These are phyloP conservation scores for Lindbergichthys nudifrons DNA, from an alignment of 2,797 vertebrate genomes.

Conservation along the genomic window DNA sequence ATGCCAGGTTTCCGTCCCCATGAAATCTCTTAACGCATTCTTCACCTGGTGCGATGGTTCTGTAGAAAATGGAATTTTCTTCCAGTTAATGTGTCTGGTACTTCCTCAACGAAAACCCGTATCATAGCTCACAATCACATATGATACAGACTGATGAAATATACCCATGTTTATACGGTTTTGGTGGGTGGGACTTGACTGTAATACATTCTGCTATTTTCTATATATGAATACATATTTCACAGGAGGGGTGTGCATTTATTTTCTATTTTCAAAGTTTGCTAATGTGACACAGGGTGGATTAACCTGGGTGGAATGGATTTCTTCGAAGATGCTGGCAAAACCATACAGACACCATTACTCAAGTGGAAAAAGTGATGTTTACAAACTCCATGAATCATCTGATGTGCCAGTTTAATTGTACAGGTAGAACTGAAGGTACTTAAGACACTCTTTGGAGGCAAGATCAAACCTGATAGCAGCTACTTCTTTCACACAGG, in stretches of 20 bases:
- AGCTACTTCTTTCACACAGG: conserved; percentile 52
- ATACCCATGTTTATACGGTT: conserved; percentile 12
- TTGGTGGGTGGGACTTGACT: conserved; percentile 14
- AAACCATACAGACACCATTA: conserved; percentile 46
- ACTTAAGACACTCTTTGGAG: conserved; percentile 53
- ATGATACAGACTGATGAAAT: conserved; percentile 7
- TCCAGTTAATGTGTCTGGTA: conserved; percentile 29
- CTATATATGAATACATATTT: conserved; percentile 21
- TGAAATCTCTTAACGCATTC: conserved; percentile 59
- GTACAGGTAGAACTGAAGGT: conserved; percentile 61
- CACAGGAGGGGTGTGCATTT: conserved; percentile 1
- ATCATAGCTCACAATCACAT: conserved; percentile 9
- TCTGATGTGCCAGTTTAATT: conserved; percentile 66
- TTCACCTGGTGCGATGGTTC: conserved; percentile 31
- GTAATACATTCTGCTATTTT: conserved; percentile 8
- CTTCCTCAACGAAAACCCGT: conserved; percentile 33
- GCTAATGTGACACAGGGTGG: conserved; percentile 34
- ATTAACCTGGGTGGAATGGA: conserved; percentile 54
- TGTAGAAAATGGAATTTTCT: conserved; percentile 17
- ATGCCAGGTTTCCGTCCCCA: conserved; percentile 53
- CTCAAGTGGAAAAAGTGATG: conserved; percentile 68
- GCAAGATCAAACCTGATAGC: conserved; percentile 76
- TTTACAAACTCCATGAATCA: conserved; percentile 69
- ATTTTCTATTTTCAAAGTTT: conserved; percentile 23
- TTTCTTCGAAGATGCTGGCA: conserved; percentile 37